Percentiles rank a stretch among this genome's conserved stretches.
phyloP scores from a whole-genome alignment of 2,888 invertebrate genomes.

The Petrophora chlorosata region DNA sequence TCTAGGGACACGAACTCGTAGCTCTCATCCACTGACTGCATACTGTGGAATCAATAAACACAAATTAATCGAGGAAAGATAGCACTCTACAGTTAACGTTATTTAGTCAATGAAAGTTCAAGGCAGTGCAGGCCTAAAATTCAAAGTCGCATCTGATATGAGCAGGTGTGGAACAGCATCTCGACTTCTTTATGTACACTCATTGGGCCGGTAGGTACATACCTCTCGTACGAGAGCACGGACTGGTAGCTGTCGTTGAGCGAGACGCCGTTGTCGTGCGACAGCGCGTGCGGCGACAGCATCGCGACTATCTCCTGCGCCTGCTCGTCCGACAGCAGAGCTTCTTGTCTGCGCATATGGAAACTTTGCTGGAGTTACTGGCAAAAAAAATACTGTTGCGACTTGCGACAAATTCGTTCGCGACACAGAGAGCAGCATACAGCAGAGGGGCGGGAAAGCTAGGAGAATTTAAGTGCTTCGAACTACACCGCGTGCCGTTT shows the following conservation, averaged over 20 bases:
- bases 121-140: no score
- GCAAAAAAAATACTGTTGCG: neutral
- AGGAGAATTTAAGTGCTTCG: no score
- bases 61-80: neutral
- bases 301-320: constrained; percentile 94
- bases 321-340: constrained; percentile 93
- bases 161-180: neutral
- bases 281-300: constrained; percentile 85
- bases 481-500: no score
- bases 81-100: neutral
- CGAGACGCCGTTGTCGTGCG: constrained; percentile 77
- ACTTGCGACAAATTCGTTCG: neutral
- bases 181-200: neutral
- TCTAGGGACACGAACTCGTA: constrained; percentile 77
- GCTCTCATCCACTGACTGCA: constrained; percentile 82
- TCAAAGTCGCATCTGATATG: no score
- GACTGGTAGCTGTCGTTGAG: constrained; percentile 84
- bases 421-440: neutral
- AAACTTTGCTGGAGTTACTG: constrained; percentile 3
- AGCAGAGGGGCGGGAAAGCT: no score
- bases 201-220: constrained; percentile 16
- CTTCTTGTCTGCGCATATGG: constrained; percentile 86
- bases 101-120: no score
- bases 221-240: constrained; percentile 82
- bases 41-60: constrained; percentile 47